A percentile compares a stretch with the other conserved stretches of the same genome.
Evolutionary conservation across 2,113 vertebrate genomes (phyloP).

Genomic region (Ariopsis seemanni): DNA sequence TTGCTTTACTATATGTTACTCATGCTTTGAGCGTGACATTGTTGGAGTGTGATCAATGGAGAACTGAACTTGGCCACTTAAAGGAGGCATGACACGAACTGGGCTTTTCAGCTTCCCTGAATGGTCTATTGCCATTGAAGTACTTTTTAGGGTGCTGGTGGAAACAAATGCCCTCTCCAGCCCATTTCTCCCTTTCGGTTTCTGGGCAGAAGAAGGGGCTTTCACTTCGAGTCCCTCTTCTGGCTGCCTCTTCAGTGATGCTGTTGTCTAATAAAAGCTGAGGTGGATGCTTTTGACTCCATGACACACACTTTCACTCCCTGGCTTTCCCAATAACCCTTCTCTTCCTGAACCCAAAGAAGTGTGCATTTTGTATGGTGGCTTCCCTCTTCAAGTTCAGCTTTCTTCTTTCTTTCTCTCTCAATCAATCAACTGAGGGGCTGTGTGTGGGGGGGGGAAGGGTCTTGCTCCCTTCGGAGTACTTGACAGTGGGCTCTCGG

Average conservation of each 20-base stretch:
- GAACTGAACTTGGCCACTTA: conserved; percentile 52
- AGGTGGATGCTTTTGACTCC: conserved; percentile 74
- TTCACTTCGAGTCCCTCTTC: conserved; percentile 61
- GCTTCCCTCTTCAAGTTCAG: conserved; percentile 62
- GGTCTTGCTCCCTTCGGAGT: conserved; percentile 59
- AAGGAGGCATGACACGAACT: conserved; percentile 67
- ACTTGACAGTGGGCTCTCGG: conserved; percentile 64
- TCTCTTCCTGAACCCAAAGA: conserved; percentile 44
- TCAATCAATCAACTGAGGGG: conserved; percentile 68
- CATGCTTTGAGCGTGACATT: not conserved
- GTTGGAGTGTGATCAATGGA: conserved; percentile 7
- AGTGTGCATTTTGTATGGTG: conserved; percentile 67
- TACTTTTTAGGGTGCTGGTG: conserved; percentile 59
- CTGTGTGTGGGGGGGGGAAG: conserved; percentile 69
- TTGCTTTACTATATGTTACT: conserved; percentile 7
- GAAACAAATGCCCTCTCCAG: conserved; percentile 65
- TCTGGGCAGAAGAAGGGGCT: conserved; percentile 59
- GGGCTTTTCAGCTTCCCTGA: conserved; percentile 64
- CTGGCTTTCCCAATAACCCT: conserved; percentile 64
- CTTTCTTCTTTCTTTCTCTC: conserved; percentile 65
- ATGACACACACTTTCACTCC: conserved; percentile 52
- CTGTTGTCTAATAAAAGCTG: conserved; percentile 72
- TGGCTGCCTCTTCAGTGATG: conserved; percentile 70
- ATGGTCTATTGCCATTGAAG: conserved; percentile 70
- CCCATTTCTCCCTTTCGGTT: conserved; percentile 51